A percentile compares a stretch with the other conserved stretches of the same genome.
Evolutionary conservation across 2,888 invertebrate species (phyloP).

Genomic region (Thumatha senex): DNA sequence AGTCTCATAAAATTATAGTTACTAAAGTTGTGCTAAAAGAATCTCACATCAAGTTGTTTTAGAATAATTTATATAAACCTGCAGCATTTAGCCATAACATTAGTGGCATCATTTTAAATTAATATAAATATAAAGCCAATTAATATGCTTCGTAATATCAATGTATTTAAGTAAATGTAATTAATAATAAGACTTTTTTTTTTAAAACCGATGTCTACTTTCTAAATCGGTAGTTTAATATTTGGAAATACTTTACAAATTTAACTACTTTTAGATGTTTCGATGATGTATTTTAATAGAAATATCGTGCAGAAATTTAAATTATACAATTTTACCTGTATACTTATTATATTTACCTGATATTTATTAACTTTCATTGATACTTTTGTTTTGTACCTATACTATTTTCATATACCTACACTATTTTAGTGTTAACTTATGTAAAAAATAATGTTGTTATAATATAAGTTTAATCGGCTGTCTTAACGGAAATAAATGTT

Average conservation of each 20-base stretch:
- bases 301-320: slow-evolving; percentile 9
- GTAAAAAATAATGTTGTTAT: slow-evolving; percentile 16
- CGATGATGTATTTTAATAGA: slow-evolving; percentile 21
- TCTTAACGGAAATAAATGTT: slow-evolving; percentile 37
- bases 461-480: slow-evolving; percentile 22
- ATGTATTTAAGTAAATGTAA: neutral
- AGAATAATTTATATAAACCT: neutral
- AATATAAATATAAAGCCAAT: neutral
- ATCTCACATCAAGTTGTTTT: neutral
- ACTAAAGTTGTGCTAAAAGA: neutral
- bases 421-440: slow-evolving; percentile 6
- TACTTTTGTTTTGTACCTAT: slow-evolving; percentile 12
- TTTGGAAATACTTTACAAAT: slow-evolving; percentile 23
- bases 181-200: neutral
- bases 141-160: neutral
- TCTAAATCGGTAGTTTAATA: slow-evolving; percentile 1
- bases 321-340: slow-evolving; percentile 26
- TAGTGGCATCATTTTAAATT: slow-evolving; percentile 1
- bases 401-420: slow-evolving; percentile 13
- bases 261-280: slow-evolving; percentile 9
- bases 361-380: slow-evolving; percentile 5
- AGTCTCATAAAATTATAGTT: neutral
- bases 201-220: slow-evolving; percentile 1
- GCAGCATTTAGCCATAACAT: slow-evolving; percentile 10
- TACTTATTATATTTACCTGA: slow-evolving; percentile 7